Base-by-base conservation (phyloP, 2,113 vertebrate species). In the Struthidea cinerea region DNA sequence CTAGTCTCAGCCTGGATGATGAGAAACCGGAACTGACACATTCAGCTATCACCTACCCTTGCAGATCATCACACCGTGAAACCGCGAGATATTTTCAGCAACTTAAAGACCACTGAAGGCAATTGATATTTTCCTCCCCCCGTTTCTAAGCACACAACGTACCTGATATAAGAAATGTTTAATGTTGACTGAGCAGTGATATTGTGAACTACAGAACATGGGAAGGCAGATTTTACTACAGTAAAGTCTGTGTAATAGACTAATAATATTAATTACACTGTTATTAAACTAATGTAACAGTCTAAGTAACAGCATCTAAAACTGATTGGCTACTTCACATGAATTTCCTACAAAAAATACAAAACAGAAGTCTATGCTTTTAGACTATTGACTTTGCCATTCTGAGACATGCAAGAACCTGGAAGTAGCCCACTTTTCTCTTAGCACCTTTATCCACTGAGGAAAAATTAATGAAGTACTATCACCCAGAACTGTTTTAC, bases 71-170 rank as follows among this genome's bases (percentile, higher is more conserved):
- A 3, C 3, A 68, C 24, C 14, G 2, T 10, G 12, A 50, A 85
- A 79, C 3, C 8, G 7, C 10, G 6, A 33, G 10, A 3, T 4
- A 13, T 33, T 76, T 47, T 19, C 52, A 84, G 61, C 23, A n/a
- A 10, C 19, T 16, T 22, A 8, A 78, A 82, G 46, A 21, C n/a
- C 13, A 10, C 17, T 73, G n/a, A 73, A 80, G 16, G 39, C 24
- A 70, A 55, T 16, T 16, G 11, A 1, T 4, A 5, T 19, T 44
- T 30, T 63, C 56, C 59, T 68, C 61, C 71, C n/a, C 10, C 47
- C 1, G 0, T 18, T 60, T 23, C n/a, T 53, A 44, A 74, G 24
- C 7, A 33, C 7, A 32, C 41, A 19, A 16, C 19, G 8, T 3
- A 30, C 6, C 3, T 24, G 33, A 32, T 16, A 0, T 0, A 35